These are phyloP conservation scores for Myodes glareolus DNA, from an alignment of 2,113 vertebrate species.

Conservation along the genomic window DNA sequence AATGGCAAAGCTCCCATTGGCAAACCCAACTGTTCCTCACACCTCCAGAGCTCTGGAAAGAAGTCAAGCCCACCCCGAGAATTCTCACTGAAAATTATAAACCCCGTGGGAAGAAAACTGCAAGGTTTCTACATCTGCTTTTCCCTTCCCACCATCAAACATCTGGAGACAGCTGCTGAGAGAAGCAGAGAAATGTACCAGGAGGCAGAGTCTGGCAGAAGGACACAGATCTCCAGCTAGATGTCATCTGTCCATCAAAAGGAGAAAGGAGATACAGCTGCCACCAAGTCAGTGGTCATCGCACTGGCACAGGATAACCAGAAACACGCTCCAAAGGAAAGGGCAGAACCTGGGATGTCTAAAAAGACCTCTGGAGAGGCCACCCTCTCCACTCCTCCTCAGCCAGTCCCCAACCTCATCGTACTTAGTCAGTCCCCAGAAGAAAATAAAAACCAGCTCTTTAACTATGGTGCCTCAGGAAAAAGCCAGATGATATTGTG, in stretches of 20 bases:
- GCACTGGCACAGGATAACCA: background rate
- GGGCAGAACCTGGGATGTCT: background rate
- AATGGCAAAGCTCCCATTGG: background rate
- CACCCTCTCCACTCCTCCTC: background rate
- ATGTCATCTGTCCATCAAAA: background rate
- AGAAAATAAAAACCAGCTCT: background rate
- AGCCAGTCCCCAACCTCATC: background rate
- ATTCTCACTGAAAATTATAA: constrained; percentile 28
- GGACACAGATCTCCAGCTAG: background rate
- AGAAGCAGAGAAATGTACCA: background rate
- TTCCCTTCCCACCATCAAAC: background rate
- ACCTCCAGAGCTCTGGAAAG: background rate
- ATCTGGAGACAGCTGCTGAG: background rate
- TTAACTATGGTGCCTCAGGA: background rate
- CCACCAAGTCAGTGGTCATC: background rate
- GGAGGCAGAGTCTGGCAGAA: background rate
- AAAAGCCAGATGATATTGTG: background rate
- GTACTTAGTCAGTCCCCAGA: background rate
- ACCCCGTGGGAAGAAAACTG: constrained; percentile 23
- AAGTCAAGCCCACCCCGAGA: background rate
- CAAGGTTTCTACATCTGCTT: background rate
- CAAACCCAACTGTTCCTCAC: background rate
- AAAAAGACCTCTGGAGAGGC: background rate
- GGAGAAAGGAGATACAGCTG: background rate
- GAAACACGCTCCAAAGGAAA: background rate